Conservation (phyloP, 2,888 invertebrate genomes). For the Ptychoptera contaminata region DNA sequence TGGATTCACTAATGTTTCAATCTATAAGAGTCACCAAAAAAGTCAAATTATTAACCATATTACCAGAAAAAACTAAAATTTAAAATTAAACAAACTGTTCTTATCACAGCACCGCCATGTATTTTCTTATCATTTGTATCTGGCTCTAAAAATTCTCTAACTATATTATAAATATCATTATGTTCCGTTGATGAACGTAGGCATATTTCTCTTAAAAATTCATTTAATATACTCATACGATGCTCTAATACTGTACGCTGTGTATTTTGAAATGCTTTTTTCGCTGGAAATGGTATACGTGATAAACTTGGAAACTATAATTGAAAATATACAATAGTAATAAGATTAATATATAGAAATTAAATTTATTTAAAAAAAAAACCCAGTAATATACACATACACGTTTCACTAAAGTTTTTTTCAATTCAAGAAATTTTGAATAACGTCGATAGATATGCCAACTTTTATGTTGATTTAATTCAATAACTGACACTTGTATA, state of each 20-base stretch:
- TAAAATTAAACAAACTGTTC: conserved; percentile 34
- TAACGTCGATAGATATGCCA: conserved; percentile 90
- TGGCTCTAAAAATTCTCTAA: conserved; percentile 50
- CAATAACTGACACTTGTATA: conserved; percentile 52
- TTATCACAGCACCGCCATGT: conserved; percentile 39
- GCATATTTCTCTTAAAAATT: conserved; percentile 58
- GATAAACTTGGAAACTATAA: conserved; percentile 67
- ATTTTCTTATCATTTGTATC: conserved; percentile 51
- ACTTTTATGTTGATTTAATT: conserved; percentile 51
- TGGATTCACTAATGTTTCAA: conserved; percentile 37
- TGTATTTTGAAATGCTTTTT: conserved; percentile 88
- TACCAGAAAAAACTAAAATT: conserved; percentile 1
- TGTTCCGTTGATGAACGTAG: conserved; percentile 38
- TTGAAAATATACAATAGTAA: conserved; percentile 25
- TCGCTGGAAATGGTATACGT: conserved; percentile 72
- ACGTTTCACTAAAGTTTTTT: conserved; percentile 41
- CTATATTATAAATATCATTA: conserved; percentile 30
- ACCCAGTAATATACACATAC: neutral
- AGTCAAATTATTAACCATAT: neutral
- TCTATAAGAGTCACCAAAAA: conserved; percentile 17
- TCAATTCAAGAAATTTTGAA: conserved; percentile 85
- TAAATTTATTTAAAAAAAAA: neutral
- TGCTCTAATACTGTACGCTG: conserved; percentile 70
- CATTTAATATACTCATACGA: conserved; percentile 65
- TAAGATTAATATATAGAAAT: neutral